Conservation (phyloP, 2,888 invertebrate genomes). For the Cataglyphis albicans region DNA sequence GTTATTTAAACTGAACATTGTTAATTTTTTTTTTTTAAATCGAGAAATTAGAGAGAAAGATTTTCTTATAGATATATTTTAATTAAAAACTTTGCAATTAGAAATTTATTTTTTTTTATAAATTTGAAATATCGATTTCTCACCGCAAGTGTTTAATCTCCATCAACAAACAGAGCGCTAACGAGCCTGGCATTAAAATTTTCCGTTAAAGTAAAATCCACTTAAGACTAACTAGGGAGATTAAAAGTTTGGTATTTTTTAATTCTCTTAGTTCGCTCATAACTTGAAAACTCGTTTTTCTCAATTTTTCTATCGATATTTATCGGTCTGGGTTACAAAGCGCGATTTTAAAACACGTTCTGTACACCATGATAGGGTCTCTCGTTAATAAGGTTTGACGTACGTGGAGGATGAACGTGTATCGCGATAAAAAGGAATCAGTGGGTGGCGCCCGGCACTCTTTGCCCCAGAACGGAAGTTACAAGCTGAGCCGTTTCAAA, state of each 20-base stretch:
- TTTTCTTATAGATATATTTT: not conserved
- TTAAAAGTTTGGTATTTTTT: not conserved
- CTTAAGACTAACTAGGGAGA: not conserved
- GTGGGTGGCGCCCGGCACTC: slow-evolving; percentile 7
- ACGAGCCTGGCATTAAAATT: slow-evolving; percentile 5
- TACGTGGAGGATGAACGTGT: slow-evolving; percentile 16
- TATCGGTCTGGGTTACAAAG: not conserved
- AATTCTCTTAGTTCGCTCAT: slow-evolving; percentile 1
- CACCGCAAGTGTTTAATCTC: not conserved
- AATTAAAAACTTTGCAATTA: not conserved
- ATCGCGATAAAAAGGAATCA: slow-evolving; percentile 54
- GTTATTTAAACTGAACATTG: not conserved
- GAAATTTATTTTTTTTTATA: not conserved
- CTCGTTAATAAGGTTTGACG: slow-evolving; percentile 29
- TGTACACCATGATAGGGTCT: not conserved
- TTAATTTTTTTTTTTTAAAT: not conserved
- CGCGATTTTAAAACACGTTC: not conserved
- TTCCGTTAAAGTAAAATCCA: not conserved
- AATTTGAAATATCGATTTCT: not conserved
- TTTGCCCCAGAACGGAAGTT: slow-evolving; percentile 26
- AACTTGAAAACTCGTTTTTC: slow-evolving; percentile 1
- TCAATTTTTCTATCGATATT: not conserved
- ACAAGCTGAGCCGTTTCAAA: slow-evolving; percentile 34
- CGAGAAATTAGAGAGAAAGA: not conserved
- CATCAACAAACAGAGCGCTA: not conserved